Conservation (phyloP, 2,113 vertebrate genomes). For the Gallinago jamesoni region DNA sequence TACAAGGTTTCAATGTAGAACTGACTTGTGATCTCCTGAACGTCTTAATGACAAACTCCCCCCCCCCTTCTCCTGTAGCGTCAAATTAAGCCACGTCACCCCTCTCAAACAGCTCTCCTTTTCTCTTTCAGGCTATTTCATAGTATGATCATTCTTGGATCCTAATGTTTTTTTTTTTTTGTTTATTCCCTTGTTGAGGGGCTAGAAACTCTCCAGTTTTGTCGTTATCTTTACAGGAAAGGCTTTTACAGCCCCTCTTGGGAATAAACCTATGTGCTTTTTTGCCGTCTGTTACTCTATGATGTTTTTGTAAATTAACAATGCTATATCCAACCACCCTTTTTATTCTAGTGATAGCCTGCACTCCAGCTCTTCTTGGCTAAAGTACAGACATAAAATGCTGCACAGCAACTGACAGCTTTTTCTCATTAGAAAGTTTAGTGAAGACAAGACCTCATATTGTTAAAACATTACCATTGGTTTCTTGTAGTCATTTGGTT, state of each 20-base stretch:
- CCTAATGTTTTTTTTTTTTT: background rate
- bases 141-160: background rate
- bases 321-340: background rate
- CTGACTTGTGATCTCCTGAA: rapidly evolving
- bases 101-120: background rate
- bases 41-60: background rate
- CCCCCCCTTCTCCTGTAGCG: background rate
- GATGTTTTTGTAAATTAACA: background rate
- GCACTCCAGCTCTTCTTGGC: background rate
- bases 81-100: background rate
- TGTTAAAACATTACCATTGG: slow-evolving; percentile 82
- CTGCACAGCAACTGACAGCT: background rate
- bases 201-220: background rate
- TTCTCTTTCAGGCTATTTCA: background rate
- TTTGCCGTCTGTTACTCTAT: background rate
- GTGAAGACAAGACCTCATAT: background rate
- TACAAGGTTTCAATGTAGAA: background rate
- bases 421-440: background rate
- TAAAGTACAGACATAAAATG: background rate
- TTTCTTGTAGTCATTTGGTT: slow-evolving; percentile 96
- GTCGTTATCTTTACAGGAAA: background rate
- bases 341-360: background rate
- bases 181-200: background rate
- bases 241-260: background rate
- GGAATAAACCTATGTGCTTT: background rate